Evolutionary conservation across 2,888 invertebrate species (phyloP).

Genomic region (Emesis furor): DNA sequence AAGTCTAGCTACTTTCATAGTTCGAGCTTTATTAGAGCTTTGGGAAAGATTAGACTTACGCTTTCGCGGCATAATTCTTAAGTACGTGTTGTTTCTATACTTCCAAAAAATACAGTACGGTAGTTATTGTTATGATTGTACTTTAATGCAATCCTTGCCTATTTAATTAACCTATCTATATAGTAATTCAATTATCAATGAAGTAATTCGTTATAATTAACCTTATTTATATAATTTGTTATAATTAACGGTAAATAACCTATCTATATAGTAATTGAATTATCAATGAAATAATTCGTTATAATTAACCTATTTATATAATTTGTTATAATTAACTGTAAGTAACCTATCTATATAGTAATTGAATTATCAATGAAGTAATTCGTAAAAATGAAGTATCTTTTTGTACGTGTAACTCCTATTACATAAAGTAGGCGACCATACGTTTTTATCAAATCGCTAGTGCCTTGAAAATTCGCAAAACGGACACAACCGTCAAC

Average conservation of each 20-base stretch:
- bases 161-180: conserved; percentile 36
- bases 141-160: conserved; percentile 55
- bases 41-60: conserved; percentile 61
- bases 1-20: conserved; percentile 1
- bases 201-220: too few species aligned
- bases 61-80: conserved; percentile 59
- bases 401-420: too few species aligned
- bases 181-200: too few species aligned
- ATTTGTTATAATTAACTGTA: too few species aligned
- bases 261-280: too few species aligned
- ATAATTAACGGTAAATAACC: too few species aligned
- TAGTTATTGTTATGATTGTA: conserved; percentile 59
- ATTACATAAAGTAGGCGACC: conserved; percentile 47
- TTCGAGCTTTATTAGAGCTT: conserved; percentile 60
- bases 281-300: too few species aligned
- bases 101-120: conserved; percentile 60
- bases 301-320: too few species aligned
- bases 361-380: too few species aligned
- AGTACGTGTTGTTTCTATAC: conserved; percentile 52
- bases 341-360: too few species aligned
- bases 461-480: conserved; percentile 57
- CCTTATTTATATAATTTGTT: too few species aligned
- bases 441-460: conserved; percentile 54
- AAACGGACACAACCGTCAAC: conserved; percentile 52
- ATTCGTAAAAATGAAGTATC: too few species aligned